Evolutionary conservation across 2,113 vertebrate genomes (phyloP).

Genomic region (Myrmophylax atrothorax): DNA sequence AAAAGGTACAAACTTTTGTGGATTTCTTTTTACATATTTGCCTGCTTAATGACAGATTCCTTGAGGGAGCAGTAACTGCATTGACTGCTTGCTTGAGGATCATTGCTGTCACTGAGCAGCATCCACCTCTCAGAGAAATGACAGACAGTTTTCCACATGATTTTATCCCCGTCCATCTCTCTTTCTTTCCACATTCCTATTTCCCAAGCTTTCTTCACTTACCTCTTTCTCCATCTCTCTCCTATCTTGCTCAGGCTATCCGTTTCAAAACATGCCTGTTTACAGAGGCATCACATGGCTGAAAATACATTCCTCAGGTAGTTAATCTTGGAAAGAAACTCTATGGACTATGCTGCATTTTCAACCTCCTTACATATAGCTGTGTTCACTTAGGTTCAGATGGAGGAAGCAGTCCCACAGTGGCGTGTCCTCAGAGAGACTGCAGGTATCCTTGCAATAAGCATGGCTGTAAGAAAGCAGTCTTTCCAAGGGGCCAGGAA

Average conservation of each 20-base stretch:
- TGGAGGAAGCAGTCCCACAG: background rate
- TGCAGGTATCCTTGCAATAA: background rate
- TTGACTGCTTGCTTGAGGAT: background rate
- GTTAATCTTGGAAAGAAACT: background rate
- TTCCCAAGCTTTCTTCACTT: background rate
- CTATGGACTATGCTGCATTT: background rate
- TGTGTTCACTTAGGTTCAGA: background rate
- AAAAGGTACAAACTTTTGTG: background rate
- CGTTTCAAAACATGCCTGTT: background rate
- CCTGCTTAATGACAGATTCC: background rate
- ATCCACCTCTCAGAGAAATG: background rate
- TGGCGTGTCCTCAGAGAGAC: background rate
- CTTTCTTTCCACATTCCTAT: background rate
- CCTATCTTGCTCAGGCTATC: background rate
- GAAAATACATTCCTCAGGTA: background rate
- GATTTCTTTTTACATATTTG: background rate
- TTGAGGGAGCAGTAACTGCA: background rate
- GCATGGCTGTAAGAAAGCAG: background rate
- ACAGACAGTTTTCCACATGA: background rate
- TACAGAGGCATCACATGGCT: background rate
- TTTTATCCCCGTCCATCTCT: background rate
- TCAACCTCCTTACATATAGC: background rate
- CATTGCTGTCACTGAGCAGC: background rate
- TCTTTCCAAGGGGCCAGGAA: background rate
- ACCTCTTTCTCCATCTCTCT: background rate